Base-by-base conservation (phyloP, 2,113 vertebrate species). In the Pedetes capensis region DNA sequence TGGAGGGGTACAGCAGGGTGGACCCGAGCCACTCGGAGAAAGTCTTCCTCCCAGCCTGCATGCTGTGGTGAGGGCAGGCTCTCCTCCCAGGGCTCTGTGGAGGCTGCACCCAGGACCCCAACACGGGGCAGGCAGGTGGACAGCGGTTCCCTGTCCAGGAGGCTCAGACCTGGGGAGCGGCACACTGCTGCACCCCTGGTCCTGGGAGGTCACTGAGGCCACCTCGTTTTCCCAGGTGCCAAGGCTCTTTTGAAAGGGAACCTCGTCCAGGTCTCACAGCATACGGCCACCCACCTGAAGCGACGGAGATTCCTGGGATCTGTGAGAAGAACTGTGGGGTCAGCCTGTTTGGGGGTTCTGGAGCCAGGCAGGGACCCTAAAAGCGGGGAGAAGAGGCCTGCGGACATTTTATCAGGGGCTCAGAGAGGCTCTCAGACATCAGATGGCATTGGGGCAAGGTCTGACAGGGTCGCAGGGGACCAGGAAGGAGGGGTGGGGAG, bases 381-480 rank as follows among this genome's bases (percentile, higher is more conserved):
- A 14, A 23, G 37, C 53, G 10, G 7, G 39, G 20, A 55, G 57
- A 18, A 53, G 9, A 22, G 22, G 44, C 13, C 6, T 34, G n/a
- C 25, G 11, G 51, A 71, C 44, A 10, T 61, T 51, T 47, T 39
- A 39, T 53, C 14, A 32, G 10, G 32, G 23, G 2, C n/a, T 68
- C 61, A 53, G 55, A 66, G 49, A 16, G 11, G 14, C 7, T 88
- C 6, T 32, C 8, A 29, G 25, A 32, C 7, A 44, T 16, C n/a
- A 44, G 17, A 27, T 3, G 11, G 32, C 64, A 20, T 39, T 51
- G 84, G 17, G 61, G 18, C 55, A n/a, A 57, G 27, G 51, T 8
- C 63, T 7, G 27, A 12, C 3, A 0, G 29, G 4, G 2, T 2
- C 47, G 8, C 20, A 14, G 34, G 39, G 20, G 32, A 81, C 55